Conservation (phyloP, 2,113 vertebrate species). For the Peromyscus californicus region DNA sequence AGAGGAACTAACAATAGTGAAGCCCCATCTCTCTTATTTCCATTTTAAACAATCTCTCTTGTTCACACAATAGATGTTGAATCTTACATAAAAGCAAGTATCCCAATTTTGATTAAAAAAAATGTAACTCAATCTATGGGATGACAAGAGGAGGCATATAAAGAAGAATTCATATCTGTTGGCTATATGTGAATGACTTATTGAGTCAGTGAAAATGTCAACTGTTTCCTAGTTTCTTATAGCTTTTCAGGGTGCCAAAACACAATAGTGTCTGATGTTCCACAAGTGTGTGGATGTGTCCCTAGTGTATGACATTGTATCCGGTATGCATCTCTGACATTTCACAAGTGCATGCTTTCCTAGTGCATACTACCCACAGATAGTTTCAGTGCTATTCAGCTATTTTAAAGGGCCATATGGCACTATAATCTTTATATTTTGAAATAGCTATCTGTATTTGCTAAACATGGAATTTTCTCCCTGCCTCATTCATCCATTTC, state of each 20-base stretch:
- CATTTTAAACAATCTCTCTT: background rate
- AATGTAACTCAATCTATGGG: background rate
- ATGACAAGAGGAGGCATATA: background rate
- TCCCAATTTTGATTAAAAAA: slow-evolving; percentile 14
- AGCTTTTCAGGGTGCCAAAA: background rate
- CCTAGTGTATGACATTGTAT: background rate
- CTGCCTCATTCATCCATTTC: background rate
- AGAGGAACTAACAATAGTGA: background rate
- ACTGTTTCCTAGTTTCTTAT: background rate
- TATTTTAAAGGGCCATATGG: background rate
- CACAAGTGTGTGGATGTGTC: background rate
- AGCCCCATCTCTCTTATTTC: background rate
- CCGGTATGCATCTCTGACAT: background rate
- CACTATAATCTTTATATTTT: background rate
- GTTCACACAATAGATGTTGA: background rate
- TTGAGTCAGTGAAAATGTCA: background rate
- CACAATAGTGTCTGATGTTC: background rate
- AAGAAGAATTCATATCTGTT: background rate
- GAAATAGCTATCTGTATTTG: background rate
- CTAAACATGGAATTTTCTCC: background rate
- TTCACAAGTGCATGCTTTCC: background rate
- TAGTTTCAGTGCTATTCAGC: background rate
- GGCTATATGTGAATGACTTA: background rate
- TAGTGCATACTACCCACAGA: background rate
- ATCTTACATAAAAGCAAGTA: background rate